Conservation (phyloP, 2,113 vertebrate genomes). For the Hypocryptadius cinnamomeus region DNA sequence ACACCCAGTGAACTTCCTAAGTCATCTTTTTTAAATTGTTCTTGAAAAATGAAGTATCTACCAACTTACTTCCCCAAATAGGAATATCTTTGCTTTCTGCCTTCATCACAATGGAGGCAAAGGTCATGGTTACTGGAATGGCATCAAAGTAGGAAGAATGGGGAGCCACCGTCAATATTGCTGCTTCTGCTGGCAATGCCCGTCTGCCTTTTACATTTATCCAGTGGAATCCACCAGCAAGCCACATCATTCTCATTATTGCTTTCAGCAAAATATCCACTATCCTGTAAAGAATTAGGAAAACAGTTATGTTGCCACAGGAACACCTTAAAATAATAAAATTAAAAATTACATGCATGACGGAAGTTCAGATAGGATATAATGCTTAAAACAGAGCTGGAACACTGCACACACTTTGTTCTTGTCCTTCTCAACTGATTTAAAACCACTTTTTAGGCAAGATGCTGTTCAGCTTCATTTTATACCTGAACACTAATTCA, state of each 20-base stretch:
- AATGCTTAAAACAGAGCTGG: not conserved
- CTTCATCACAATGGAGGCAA: slow-evolving; percentile 93
- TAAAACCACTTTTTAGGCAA: not conserved
- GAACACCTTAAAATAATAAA: not conserved
- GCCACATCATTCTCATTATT: slow-evolving; percentile 96
- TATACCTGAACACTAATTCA: not conserved
- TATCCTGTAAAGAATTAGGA: slow-evolving; percentile 67
- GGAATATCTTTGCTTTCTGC: slow-evolving; percentile 91
- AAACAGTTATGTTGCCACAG: not conserved
- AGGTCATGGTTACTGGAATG: slow-evolving; percentile 94
- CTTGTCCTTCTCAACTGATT: not conserved
- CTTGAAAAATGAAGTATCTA: not conserved
- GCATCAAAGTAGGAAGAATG: slow-evolving; percentile 96
- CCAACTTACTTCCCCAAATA: slow-evolving; percentile 93
- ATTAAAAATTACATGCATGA: not conserved
- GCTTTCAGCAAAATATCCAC: slow-evolving; percentile 80
- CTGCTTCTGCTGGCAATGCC: slow-evolving; percentile 76
- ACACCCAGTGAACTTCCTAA: not conserved
- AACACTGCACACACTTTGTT: not conserved
- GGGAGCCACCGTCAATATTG: slow-evolving; percentile 88
- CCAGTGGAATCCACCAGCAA: slow-evolving; percentile 91
- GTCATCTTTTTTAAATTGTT: not conserved
- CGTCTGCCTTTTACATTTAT: slow-evolving; percentile 85
- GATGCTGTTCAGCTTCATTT: not conserved
- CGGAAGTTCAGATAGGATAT: not conserved